Percentiles rank a stretch among this genome's conserved stretches.
Conservation (phyloP, 2,888 invertebrate species). For the Drosophila conformis region DNA sequence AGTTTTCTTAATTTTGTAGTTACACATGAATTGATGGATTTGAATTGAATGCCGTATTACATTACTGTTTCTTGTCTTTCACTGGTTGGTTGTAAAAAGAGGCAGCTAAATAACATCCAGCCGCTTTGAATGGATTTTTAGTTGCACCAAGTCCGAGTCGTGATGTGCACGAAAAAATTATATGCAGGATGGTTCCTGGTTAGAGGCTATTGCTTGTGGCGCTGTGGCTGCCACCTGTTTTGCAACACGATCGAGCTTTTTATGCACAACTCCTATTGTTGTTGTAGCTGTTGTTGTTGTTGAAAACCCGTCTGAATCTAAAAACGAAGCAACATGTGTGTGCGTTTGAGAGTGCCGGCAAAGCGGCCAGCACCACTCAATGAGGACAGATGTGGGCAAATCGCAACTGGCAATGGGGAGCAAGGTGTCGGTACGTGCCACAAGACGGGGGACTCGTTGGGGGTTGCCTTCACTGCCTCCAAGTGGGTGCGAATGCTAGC, state of each 20-base stretch:
- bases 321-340: constrained; percentile 77
- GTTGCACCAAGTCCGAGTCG: constrained; percentile 45
- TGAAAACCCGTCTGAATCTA: constrained; percentile 76
- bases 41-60: neutral
- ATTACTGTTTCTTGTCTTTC: constrained; percentile 9
- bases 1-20: neutral
- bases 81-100: neutral
- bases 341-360: constrained; percentile 75
- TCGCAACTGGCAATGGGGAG: constrained; percentile 33
- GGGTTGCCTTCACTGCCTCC: constrained; percentile 43
- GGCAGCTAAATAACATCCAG: neutral
- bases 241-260: constrained; percentile 66
- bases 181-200: constrained; percentile 59
- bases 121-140: constrained; percentile 33
- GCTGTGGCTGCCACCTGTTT: constrained; percentile 55
- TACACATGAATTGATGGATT: neutral
- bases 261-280: constrained; percentile 41
- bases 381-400: constrained; percentile 64
- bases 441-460: constrained; percentile 5
- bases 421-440: constrained; percentile 19
- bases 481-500: constrained; percentile 65
- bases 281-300: constrained; percentile 24
- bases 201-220: constrained; percentile 26
- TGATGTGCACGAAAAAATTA: constrained; percentile 37
- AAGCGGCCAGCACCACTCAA: constrained; percentile 64